Conservation (phyloP, 1,140 invertebrate species). For the Neotoxoptera formosana region DNA sequence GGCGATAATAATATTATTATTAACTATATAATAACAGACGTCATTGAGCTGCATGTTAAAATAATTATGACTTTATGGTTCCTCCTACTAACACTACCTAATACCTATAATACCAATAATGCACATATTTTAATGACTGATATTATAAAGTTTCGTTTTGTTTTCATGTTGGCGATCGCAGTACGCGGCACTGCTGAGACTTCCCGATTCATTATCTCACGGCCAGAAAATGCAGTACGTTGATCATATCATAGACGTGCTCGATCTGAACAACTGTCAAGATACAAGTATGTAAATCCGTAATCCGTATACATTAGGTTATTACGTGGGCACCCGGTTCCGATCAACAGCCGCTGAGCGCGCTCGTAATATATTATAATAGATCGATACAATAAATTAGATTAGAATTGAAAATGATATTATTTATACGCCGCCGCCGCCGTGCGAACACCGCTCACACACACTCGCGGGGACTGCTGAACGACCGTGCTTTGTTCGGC, state of each 20-base stretch:
- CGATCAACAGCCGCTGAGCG: background rate
- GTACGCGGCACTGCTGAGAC: slow-evolving; percentile 76
- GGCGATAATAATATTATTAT: background rate
- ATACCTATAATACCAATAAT: too few species aligned
- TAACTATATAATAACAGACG: background rate
- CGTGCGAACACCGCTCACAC: background rate
- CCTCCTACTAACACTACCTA: too few species aligned
- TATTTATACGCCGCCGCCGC: too few species aligned
- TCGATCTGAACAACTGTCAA: slow-evolving; percentile 79
- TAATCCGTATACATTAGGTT: background rate
- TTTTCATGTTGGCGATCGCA: slow-evolving; percentile 62
- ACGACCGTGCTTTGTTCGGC: slow-evolving; percentile 8
- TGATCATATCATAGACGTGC: slow-evolving; percentile 79
- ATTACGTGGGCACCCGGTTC: background rate
- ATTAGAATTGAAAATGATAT: slow-evolving; percentile 28
- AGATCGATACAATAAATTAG: slow-evolving; percentile 29
- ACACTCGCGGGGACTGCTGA: background rate
- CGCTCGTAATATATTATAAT: background rate
- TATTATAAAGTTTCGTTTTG: background rate
- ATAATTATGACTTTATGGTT: too few species aligned
- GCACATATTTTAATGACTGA: background rate
- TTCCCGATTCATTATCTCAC: slow-evolving; percentile 78
- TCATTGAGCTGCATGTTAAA: background rate
- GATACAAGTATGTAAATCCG: slow-evolving; percentile 74
- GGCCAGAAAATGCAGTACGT: slow-evolving; percentile 81